Conservation (phyloP, 2,888 invertebrate species). For the Drosophila helvetica region DNA sequence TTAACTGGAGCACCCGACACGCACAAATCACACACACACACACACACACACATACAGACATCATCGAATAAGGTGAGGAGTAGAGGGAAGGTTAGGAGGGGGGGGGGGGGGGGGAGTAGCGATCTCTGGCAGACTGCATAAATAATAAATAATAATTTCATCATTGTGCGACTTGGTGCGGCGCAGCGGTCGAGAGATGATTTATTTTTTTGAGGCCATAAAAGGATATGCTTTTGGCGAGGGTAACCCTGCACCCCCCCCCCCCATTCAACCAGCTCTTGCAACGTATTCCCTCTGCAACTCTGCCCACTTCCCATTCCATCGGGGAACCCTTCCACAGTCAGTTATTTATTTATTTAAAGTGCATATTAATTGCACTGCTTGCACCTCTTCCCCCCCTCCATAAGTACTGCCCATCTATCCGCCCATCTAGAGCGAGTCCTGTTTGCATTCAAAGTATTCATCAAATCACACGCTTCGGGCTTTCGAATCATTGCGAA, state of each 20-base stretch:
- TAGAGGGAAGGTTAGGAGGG: too few relatives aligned
- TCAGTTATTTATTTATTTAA: too few relatives aligned
- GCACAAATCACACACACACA: constrained; percentile 33
- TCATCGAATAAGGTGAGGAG: too few relatives aligned
- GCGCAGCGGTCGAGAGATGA: constrained; percentile 56
- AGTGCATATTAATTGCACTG: too few relatives aligned
- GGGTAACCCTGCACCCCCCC: background rate
- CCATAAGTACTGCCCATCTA: too few relatives aligned
- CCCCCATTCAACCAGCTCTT: background rate
- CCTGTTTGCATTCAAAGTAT: too few relatives aligned
- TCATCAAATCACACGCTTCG: too few relatives aligned
- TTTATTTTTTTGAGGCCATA: constrained; percentile 79
- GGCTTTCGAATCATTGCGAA: too few relatives aligned
- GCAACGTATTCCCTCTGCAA: background rate
- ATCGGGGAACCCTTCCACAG: too few relatives aligned
- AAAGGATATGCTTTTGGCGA: constrained; percentile 65
- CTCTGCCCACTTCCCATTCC: background rate
- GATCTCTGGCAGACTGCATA: constrained; percentile 63
- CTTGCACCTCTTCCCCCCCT: too few relatives aligned
- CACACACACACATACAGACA: too few relatives aligned
- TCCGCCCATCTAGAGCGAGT: too few relatives aligned
- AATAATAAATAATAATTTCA: constrained; percentile 82
- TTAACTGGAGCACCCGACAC: constrained; percentile 78
- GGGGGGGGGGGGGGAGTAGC: background rate
- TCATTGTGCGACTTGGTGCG: constrained; percentile 75